Percentiles rank a stretch among this genome's conserved stretches.
Conservation (phyloP, 2,113 vertebrate genomes). For the Onychostoma macrolepis region DNA sequence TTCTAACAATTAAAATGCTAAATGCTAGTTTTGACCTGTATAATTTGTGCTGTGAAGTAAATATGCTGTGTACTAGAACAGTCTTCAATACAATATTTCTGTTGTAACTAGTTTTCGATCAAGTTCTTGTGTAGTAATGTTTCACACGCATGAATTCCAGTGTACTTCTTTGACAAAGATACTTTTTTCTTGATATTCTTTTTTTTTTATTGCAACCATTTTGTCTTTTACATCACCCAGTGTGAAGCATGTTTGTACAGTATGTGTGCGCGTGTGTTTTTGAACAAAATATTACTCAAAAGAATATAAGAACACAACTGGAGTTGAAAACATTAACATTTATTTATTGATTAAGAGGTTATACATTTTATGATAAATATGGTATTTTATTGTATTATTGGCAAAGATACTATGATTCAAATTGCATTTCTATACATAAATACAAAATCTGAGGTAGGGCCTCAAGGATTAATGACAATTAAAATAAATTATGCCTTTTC, state of each 20-base stretch:
- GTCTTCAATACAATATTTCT: neutral
- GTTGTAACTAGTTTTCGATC: neutral
- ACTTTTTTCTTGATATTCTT: too few species aligned
- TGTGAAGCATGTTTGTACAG: neutral
- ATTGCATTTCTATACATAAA: constrained; percentile 99
- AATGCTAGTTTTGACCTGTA: neutral
- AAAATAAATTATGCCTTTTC: constrained; percentile 88
- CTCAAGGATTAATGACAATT: constrained; percentile 92
- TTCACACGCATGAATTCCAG: neutral
- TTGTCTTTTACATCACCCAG: neutral
- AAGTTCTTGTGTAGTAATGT: neutral
- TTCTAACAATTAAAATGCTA: neutral
- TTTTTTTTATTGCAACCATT: too few species aligned
- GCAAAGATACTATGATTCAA: constrained; percentile 98
- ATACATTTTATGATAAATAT: constrained; percentile 92
- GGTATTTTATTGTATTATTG: constrained; percentile 91
- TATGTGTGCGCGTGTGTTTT: neutral
- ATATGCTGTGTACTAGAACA: neutral
- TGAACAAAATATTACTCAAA: neutral
- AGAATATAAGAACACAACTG: constrained; percentile 45
- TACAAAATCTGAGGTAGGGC: constrained; percentile 99
- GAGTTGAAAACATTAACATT: constrained; percentile 91
- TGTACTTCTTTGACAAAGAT: too few species aligned
- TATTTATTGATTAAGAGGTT: constrained; percentile 91
- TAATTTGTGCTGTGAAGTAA: neutral